These are phyloP conservation scores for Heliconius hermathena DNA, from an alignment of 1,140 invertebrate species.

Conservation along the genomic window DNA sequence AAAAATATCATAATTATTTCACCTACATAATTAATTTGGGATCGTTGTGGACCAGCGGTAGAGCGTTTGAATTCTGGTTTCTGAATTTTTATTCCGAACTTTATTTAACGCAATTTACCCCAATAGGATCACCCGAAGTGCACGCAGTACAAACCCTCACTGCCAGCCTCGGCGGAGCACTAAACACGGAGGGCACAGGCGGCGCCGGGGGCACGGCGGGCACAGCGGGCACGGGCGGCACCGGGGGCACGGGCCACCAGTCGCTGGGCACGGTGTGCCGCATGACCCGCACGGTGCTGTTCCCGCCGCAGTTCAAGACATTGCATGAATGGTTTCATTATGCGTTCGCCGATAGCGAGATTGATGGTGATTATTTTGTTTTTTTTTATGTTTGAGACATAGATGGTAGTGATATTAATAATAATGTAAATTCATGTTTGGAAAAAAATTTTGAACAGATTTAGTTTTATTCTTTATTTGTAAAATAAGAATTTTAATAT, in stretches of 20 bases:
- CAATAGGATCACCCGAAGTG: slow-evolving; percentile 71
- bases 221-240: slow-evolving; percentile 69
- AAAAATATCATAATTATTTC: too few species aligned
- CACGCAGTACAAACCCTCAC: slow-evolving; percentile 94
- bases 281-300: slow-evolving; percentile 94
- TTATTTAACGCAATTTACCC: not conserved
- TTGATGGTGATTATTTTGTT: slow-evolving; percentile 87
- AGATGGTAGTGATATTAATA: too few species aligned
- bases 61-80: too few species aligned
- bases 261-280: slow-evolving; percentile 96
- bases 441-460: too few species aligned
- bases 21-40: too few species aligned
- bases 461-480: too few species aligned
- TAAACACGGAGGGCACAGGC: slow-evolving; percentile 76
- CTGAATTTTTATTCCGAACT: too few species aligned
- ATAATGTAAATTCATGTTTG: too few species aligned
- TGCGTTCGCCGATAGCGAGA: slow-evolving; percentile 95
- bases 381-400: not conserved
- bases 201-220: slow-evolving; percentile 74
- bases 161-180: slow-evolving; percentile 88
- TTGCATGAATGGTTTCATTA: slow-evolving; percentile 98
- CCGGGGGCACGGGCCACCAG: slow-evolving; percentile 84
- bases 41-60: too few species aligned
- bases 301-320: slow-evolving; percentile 96
- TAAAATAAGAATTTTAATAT: too few species aligned